Evolutionary conservation across 2,797 vertebrate species (phyloP), one percentile per base, ranked within the genome.

Genomic region (Chaetophractus vellerosus): DNA sequence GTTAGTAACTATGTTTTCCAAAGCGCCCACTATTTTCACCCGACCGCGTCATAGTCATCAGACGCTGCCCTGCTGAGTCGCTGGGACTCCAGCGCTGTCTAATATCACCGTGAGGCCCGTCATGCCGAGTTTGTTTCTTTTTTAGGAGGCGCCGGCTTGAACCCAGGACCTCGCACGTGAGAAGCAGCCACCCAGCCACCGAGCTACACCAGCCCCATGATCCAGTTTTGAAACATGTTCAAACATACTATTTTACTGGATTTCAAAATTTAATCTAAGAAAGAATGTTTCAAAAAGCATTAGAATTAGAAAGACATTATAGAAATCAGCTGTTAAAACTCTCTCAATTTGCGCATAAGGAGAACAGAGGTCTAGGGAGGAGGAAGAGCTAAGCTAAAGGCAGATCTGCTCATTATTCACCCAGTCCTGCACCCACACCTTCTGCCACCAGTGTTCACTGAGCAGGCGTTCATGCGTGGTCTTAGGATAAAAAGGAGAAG

Each of bases 261-360:
- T 84, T 76, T 95, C 61, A 52, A 81, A 80, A 69, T 66, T 31
- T 14, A 94, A 79, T 87, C 19, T 63, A 2, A 86, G 75, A 91
- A 64, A 72, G 16, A 52, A 52, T 52, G 9, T 10, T 55, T 80
- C 86, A 2, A 28, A 94, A 93, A 91, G 59, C 31, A 64, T 38
- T 87, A 81, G 66, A 87, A 66, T 24, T 48, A 0, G 83, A 61
- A 87, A 50, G 28, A 48, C 12, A 48, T 2, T 91, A 45, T 45
- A 41, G 69, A 89, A 63, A 87, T 76, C 23, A 66, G 72, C 28
- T 59, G 18, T 87, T 80, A 19, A 28, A n/a, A 63, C 9, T 50
- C 28, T 76, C 75, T 95, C 8, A 36, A 9, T 48, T 52, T 84
- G 59, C 15, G 93, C 48, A 45, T 24, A 59, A 83, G 19, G 76